Percentiles rank a stretch among this genome's conserved stretches.
These are phyloP conservation scores for Drosophila basisetae DNA, from an alignment of 2,888 invertebrate genomes.

Conservation along the genomic window DNA sequence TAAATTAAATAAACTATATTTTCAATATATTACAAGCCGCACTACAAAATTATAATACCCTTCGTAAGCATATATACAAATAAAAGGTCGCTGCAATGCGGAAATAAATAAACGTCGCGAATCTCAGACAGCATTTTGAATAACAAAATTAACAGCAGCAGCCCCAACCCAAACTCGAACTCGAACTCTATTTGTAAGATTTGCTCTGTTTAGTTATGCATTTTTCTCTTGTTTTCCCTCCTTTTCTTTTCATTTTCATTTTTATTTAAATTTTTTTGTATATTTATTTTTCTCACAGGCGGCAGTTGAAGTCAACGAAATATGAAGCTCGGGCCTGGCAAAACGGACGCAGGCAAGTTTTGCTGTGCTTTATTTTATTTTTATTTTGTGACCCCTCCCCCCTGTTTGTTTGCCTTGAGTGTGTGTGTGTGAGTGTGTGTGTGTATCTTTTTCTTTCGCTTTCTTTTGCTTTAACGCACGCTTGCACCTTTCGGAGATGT, in stretches of 20 bases:
- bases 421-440: conserved; percentile 37
- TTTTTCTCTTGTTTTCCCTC: conserved; percentile 43
- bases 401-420: conserved; percentile 50
- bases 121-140: conserved; percentile 80
- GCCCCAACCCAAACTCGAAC: conserved; percentile 36
- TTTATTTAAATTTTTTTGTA: conserved; percentile 61
- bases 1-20: not conserved
- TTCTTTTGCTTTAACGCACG: conserved; percentile 72
- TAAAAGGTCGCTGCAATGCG: conserved; percentile 48
- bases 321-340: conserved; percentile 44
- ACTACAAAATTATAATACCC: not conserved
- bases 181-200: conserved; percentile 31
- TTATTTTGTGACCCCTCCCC: not conserved
- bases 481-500: conserved; percentile 66
- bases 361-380: conserved; percentile 9
- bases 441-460: conserved; percentile 34
- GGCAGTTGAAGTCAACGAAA: conserved; percentile 36
- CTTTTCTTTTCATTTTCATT: conserved; percentile 20
- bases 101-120: conserved; percentile 85
- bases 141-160: conserved; percentile 83
- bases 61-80: not conserved
- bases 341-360: conserved; percentile 67
- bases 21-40: not conserved
- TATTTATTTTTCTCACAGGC: conserved; percentile 62
- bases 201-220: conserved; percentile 70